Evolutionary conservation across 2,113 vertebrate species (phyloP).

Genomic region (Lathamus discolor): DNA sequence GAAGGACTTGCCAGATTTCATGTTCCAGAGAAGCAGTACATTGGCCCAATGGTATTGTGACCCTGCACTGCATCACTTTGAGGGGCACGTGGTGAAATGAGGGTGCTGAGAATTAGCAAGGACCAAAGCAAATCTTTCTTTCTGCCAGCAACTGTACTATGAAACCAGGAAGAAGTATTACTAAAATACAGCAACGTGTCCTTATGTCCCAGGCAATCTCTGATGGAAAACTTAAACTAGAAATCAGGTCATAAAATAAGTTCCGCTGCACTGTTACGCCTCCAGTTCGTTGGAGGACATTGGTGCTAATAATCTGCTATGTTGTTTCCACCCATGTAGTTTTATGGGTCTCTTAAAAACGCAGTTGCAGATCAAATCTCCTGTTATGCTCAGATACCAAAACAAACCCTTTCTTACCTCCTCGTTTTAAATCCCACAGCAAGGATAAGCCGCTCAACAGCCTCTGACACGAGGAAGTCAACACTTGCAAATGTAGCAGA

Average conservation of each 20-base stretch:
- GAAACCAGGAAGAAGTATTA: background rate
- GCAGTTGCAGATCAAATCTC: background rate
- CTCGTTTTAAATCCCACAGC: background rate
- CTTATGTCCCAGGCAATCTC: conserved; percentile 14
- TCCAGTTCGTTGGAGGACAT: background rate
- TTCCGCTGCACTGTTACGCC: background rate
- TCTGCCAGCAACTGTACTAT: background rate
- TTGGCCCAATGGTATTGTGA: background rate
- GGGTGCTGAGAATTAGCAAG: background rate
- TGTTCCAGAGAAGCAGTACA: background rate
- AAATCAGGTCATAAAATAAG: conserved; percentile 43
- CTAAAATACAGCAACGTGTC: background rate
- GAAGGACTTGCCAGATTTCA: background rate
- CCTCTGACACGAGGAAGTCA: background rate
- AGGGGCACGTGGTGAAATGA: background rate
- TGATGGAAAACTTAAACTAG: conserved; percentile 23
- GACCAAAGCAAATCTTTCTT: background rate
- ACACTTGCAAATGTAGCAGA: conserved; percentile 36
- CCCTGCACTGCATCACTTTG: background rate
- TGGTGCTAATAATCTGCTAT: conserved; percentile 19
- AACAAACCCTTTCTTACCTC: conserved; percentile 29
- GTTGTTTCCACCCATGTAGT: background rate
- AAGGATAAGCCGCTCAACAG: background rate
- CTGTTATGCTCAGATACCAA: background rate
- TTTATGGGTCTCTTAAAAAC: conserved; percentile 15